Conservation (phyloP, 2,888 invertebrate genomes). For the Phymatocera aterrima region DNA sequence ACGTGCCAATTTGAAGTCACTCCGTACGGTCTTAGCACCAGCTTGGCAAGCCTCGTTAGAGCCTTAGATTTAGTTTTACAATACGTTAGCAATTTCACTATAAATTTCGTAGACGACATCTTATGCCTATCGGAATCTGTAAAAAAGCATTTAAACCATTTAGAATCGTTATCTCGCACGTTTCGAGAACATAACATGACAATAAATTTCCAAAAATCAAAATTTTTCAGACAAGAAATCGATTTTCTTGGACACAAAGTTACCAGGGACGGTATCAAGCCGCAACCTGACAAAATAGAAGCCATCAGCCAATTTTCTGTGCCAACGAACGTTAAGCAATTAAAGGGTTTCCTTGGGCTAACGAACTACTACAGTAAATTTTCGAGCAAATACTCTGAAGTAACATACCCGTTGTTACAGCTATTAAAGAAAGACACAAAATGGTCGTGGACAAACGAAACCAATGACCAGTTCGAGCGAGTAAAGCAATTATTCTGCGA, state of each 20-base stretch:
- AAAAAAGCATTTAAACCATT: neutral
- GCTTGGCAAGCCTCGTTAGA: too few species aligned
- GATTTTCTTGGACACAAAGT: too few species aligned
- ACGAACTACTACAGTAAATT: constrained; percentile 48
- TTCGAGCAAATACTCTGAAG: neutral
- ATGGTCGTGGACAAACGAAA: neutral
- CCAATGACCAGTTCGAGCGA: neutral
- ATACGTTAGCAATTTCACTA: too few species aligned
- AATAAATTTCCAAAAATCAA: constrained; percentile 8
- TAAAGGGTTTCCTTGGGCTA: constrained; percentile 38
- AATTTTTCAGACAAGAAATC: constrained; percentile 7
- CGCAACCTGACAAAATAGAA: constrained; percentile 47
- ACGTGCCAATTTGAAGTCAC: neutral
- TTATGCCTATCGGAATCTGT: neutral
- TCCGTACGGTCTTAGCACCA: neutral
- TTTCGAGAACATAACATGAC: neutral
- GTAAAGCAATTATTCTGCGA: neutral
- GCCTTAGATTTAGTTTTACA: neutral
- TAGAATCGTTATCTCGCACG: neutral
- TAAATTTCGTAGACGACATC: neutral
- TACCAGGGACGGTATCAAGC: constrained; percentile 46
- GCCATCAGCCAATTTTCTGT: constrained; percentile 7
- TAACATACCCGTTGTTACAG: neutral
- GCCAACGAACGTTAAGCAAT: constrained; percentile 43
- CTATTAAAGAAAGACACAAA: neutral